Conservation (phyloP, 2,888 invertebrate species). For the Hartigia nigra region DNA sequence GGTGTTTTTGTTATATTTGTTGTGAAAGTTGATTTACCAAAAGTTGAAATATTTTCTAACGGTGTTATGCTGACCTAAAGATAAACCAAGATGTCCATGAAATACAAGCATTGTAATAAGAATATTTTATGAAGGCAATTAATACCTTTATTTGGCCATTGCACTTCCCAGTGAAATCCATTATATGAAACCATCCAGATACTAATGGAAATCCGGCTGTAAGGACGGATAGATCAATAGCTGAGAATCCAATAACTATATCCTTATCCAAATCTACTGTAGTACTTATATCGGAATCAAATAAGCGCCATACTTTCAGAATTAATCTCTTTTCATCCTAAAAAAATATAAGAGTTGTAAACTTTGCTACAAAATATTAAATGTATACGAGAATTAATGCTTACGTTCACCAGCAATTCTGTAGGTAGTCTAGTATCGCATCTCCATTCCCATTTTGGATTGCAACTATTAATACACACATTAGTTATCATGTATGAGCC, state of each 20-base stretch:
- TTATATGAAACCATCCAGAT: slow-evolving; percentile 74
- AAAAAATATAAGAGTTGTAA: slow-evolving; percentile 35
- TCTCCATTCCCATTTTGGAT: slow-evolving; percentile 70
- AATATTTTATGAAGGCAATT: slow-evolving; percentile 22
- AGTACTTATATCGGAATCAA: slow-evolving; percentile 63
- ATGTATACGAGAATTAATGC: slow-evolving; percentile 37
- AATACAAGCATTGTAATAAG: not conserved
- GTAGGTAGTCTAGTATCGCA: slow-evolving; percentile 67
- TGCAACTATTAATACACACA: slow-evolving; percentile 67
- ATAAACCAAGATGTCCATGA: slow-evolving; percentile 14
- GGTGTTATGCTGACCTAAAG: slow-evolving; percentile 69
- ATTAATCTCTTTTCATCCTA: slow-evolving; percentile 71
- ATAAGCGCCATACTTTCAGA: slow-evolving; percentile 73
- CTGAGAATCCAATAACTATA: slow-evolving; percentile 71
- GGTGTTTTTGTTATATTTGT: slow-evolving; percentile 29
- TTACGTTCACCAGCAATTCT: slow-evolving; percentile 70
- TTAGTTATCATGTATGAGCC: slow-evolving; percentile 67
- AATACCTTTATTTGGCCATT: slow-evolving; percentile 73
- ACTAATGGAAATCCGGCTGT: slow-evolving; percentile 68
- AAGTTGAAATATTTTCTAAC: slow-evolving; percentile 65
- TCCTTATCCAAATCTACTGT: slow-evolving; percentile 70
- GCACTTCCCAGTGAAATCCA: slow-evolving; percentile 69
- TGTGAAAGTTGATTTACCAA: slow-evolving; percentile 37
- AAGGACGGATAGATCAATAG: slow-evolving; percentile 71
- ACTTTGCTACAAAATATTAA: not conserved